These are phyloP conservation scores for Drosophila rellima DNA, from an alignment of 2,888 invertebrate genomes.

Conservation along the genomic window DNA sequence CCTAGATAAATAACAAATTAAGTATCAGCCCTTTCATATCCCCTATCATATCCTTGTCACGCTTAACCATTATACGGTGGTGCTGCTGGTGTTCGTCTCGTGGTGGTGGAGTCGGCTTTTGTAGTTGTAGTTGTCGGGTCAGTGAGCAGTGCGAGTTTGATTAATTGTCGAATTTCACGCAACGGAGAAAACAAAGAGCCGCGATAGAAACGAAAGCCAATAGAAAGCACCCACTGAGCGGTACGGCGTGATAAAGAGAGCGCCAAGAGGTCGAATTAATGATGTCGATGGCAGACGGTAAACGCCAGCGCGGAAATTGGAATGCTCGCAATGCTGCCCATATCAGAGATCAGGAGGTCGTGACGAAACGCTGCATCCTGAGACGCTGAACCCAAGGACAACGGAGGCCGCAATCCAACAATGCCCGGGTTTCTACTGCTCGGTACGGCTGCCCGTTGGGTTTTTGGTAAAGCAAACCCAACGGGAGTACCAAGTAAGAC, in stretches of 20 bases:
- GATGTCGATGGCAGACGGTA: constrained; percentile 48
- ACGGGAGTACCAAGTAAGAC: constrained; percentile 59
- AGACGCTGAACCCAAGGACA: constrained; percentile 62
- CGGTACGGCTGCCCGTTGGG: constrained; percentile 69
- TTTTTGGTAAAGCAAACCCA: constrained; percentile 71
- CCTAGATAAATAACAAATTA: not conserved
- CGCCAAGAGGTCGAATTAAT: constrained; percentile 75
- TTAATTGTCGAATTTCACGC: constrained; percentile 85
- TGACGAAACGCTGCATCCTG: constrained; percentile 63
- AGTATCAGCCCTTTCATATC: constrained; percentile 4
- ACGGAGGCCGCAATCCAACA: constrained; percentile 75
- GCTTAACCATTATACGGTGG: constrained; percentile 47
- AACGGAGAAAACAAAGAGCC: constrained; percentile 68
- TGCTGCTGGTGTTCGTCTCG: constrained; percentile 11
- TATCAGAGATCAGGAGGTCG: constrained; percentile 47
- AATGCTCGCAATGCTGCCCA: constrained; percentile 15
- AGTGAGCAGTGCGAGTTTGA: constrained; percentile 81
- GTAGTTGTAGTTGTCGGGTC: constrained; percentile 20
- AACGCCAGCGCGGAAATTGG: constrained; percentile 76
- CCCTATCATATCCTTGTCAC: constrained; percentile 76
- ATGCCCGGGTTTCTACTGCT: constrained; percentile 68
- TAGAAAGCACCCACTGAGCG: constrained; percentile 42
- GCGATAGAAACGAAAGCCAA: constrained; percentile 45
- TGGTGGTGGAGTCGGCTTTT: constrained; percentile 17
- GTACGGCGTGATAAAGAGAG: constrained; percentile 36